Percentiles rank a stretch among this genome's conserved stretches.
Conservation (phyloP, 1,140 invertebrate species). For the Trichogramma pretiosum region DNA sequence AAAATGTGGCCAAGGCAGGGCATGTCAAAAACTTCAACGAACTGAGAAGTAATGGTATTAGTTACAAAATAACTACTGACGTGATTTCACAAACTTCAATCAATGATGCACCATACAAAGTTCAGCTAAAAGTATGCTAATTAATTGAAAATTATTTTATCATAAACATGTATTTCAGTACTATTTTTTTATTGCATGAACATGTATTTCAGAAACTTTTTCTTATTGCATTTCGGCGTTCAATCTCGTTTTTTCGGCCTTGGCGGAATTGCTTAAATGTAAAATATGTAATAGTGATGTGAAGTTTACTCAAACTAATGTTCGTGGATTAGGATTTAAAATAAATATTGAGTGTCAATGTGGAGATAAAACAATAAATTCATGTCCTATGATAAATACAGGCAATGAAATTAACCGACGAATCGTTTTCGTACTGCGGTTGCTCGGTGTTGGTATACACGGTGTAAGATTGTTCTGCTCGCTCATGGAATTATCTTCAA, state of each 20-base stretch:
- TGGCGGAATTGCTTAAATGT: constrained; percentile 10
- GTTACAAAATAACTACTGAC: too few relatives aligned
- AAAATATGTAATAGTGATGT: constrained; percentile 16
- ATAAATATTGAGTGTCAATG: constrained; percentile 13
- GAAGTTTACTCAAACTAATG: constrained; percentile 4
- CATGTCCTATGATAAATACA: constrained; percentile 9
- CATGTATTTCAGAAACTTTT: too few relatives aligned
- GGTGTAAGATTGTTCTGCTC: constrained; percentile 15
- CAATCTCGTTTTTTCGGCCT: constrained; percentile 5
- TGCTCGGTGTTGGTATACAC: constrained; percentile 15
- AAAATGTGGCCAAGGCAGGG: too few relatives aligned
- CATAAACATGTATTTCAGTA: too few relatives aligned
- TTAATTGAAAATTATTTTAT: too few relatives aligned
- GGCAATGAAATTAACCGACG: constrained; percentile 19
- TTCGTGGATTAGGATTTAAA: constrained; percentile 16
- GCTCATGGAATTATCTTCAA: constrained; percentile 13
- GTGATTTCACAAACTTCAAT: too few relatives aligned
- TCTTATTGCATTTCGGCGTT: constrained; percentile 13
- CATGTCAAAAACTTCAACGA: too few relatives aligned
- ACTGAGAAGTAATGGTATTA: too few relatives aligned
- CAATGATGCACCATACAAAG: too few relatives aligned
- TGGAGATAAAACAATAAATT: constrained; percentile 7
- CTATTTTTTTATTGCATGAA: too few relatives aligned
- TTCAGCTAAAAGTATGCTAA: too few relatives aligned
- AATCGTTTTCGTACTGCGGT: constrained; percentile 16